These are phyloP conservation scores for Pseudoatta argentina DNA, from an alignment of 1,140 invertebrate genomes.

Conservation along the genomic window DNA sequence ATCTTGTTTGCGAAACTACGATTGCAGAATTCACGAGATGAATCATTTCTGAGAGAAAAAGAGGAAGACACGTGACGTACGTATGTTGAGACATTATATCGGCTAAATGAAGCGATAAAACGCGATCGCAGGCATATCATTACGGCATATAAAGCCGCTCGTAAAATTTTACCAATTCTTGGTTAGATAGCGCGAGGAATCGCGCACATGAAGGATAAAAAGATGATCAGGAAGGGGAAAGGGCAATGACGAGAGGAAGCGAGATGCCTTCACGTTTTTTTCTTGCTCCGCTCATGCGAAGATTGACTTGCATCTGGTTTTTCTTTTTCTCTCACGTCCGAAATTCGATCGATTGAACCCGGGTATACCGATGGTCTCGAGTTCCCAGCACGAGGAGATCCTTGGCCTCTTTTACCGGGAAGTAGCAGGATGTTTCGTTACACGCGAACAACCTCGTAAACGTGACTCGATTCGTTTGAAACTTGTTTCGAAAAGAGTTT, in stretches of 20 bases:
- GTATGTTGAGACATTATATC: slow-evolving; percentile 57
- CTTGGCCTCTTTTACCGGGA: slow-evolving; percentile 41
- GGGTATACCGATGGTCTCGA: not conserved
- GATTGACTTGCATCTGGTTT: slow-evolving; percentile 23
- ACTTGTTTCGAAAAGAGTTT: not conserved
- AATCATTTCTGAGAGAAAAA: slow-evolving; percentile 23
- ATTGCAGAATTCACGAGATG: not conserved
- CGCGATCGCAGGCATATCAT: slow-evolving; percentile 56
- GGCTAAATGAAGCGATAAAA: slow-evolving; percentile 70
- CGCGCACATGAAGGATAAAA: not conserved
- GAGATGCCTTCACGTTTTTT: not conserved
- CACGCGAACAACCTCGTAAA: not conserved
- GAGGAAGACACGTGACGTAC: slow-evolving; percentile 7
- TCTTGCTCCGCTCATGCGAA: not conserved
- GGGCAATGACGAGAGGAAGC: not conserved
- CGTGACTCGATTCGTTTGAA: not conserved
- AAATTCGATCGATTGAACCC: slow-evolving; percentile 49
- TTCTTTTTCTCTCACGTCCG: not conserved
- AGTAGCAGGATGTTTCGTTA: slow-evolving; percentile 15
- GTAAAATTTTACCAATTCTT: slow-evolving; percentile 68
- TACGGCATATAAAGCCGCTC: slow-evolving; percentile 67
- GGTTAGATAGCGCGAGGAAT: not conserved
- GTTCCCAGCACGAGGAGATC: slow-evolving; percentile 39
- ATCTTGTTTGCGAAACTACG: not conserved
- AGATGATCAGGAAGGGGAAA: not conserved